These are phyloP conservation scores for Engraulis encrasicolus DNA, from an alignment of 2,113 vertebrate species.

Conservation along the genomic window DNA sequence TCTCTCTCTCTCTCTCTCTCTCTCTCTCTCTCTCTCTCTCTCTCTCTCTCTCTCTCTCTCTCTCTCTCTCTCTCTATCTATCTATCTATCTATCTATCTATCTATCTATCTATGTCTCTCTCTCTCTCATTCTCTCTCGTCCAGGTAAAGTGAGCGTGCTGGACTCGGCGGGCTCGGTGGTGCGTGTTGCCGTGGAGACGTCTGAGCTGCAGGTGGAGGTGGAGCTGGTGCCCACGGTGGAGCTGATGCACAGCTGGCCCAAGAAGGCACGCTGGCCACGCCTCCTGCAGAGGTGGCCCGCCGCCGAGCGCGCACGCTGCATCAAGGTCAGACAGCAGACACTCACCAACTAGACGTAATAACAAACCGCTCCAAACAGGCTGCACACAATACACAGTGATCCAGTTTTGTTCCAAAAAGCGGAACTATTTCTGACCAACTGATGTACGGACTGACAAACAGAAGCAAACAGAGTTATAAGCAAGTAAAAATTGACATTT, in stretches of 20 bases:
- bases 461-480: too few species aligned
- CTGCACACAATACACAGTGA: too few species aligned
- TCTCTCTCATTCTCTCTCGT: constrained; percentile 11
- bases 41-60: too few species aligned
- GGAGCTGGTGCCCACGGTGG: constrained; percentile 77
- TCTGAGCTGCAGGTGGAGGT: constrained; percentile 72
- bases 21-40: too few species aligned
- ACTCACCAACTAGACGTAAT: too few species aligned
- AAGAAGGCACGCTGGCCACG: constrained; percentile 77
- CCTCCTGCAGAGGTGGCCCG: constrained; percentile 78
- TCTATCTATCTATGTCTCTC: neutral
- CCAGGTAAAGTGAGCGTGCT: constrained; percentile 75
- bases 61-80: neutral
- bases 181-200: constrained; percentile 79
- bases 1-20: too few species aligned
- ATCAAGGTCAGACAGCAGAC: constrained; percentile 72
- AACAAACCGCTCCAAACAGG: too few species aligned
- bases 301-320: constrained; percentile 71
- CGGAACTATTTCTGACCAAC: too few species aligned
- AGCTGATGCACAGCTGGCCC: constrained; percentile 79
- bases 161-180: constrained; percentile 62
- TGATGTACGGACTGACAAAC: too few species aligned
- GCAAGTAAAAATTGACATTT: too few species aligned
- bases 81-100: neutral
- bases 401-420: too few species aligned